Conservation (phyloP, 1,140 invertebrate species). For the Formica exsecta region DNA sequence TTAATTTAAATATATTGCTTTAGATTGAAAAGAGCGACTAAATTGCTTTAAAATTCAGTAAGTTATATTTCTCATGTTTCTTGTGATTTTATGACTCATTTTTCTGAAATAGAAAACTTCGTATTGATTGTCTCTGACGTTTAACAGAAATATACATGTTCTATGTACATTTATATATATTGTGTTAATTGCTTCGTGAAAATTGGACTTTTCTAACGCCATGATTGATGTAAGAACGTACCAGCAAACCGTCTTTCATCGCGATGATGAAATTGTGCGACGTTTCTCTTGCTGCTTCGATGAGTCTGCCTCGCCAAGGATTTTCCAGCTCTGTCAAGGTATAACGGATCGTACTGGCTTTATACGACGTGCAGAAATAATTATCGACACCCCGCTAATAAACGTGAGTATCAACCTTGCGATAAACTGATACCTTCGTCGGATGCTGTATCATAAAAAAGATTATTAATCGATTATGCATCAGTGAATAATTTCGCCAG, state of each 20-base stretch:
- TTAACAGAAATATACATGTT: background rate
- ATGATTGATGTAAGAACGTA: constrained; percentile 32
- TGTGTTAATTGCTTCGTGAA: constrained; percentile 43
- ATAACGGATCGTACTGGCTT: constrained; percentile 76
- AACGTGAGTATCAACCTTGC: constrained; percentile 72
- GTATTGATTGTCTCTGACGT: background rate
- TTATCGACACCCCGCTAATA: constrained; percentile 76
- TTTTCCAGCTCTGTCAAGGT: constrained; percentile 66
- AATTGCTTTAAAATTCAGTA: background rate
- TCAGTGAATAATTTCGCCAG: background rate
- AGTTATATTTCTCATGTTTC: background rate
- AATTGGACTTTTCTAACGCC: constrained; percentile 16
- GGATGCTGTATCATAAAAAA: constrained; percentile 45
- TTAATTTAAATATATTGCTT: background rate
- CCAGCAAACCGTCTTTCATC: constrained; percentile 40
- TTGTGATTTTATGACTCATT: background rate
- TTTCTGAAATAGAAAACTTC: background rate
- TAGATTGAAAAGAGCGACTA: background rate
- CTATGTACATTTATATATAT: background rate
- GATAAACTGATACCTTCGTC: constrained; percentile 65
- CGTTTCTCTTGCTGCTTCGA: constrained; percentile 23
- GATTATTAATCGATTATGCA: constrained; percentile 23
- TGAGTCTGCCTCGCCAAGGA: constrained; percentile 11
- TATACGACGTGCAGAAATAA: constrained; percentile 75
- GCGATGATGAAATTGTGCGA: constrained; percentile 11